Conservation (phyloP, 2,888 invertebrate genomes). For the Tromatobia lineatoria region DNA sequence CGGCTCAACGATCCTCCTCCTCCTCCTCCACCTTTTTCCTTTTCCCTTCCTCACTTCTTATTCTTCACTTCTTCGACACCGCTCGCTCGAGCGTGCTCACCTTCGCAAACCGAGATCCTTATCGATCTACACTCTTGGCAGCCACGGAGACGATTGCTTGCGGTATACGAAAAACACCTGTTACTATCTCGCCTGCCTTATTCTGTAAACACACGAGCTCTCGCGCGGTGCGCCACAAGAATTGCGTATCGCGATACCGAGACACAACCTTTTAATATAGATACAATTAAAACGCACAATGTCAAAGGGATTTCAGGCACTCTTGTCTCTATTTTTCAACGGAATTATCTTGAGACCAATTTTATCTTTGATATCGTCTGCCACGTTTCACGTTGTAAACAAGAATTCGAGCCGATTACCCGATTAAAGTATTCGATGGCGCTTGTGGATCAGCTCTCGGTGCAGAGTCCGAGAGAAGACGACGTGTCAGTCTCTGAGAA, state of each 20-base stretch:
- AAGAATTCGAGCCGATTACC: constrained; percentile 7
- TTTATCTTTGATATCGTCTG: background rate
- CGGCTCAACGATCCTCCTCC: constrained; percentile 64
- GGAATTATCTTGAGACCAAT: background rate
- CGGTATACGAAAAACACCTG: constrained; percentile 69
- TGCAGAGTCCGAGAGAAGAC: constrained; percentile 34
- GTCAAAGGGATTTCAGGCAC: background rate
- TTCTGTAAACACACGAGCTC: constrained; percentile 63
- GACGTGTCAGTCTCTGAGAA: constrained; percentile 65
- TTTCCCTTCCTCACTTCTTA: constrained; percentile 23
- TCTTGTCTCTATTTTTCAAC: background rate
- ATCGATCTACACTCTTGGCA: constrained; percentile 60
- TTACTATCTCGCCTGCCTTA: constrained; percentile 67
- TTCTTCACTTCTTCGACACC: constrained; percentile 64
- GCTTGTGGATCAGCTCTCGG: constrained; percentile 23
- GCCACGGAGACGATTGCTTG: constrained; percentile 62
- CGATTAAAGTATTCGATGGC: constrained; percentile 40
- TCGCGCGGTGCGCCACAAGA: constrained; percentile 19
- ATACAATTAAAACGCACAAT: background rate
- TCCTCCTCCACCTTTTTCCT: constrained; percentile 25
- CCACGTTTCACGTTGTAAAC: constrained; percentile 6
- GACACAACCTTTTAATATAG: background rate
- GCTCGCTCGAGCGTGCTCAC: constrained; percentile 62
- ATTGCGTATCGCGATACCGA: constrained; percentile 17
- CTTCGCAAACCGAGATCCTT: constrained; percentile 68